A percentile compares a stretch with the other conserved stretches of the same genome.
phyloP scores from a whole-genome alignment of 2,113 vertebrate genomes.

The Neolamprologus brichardi region DNA sequence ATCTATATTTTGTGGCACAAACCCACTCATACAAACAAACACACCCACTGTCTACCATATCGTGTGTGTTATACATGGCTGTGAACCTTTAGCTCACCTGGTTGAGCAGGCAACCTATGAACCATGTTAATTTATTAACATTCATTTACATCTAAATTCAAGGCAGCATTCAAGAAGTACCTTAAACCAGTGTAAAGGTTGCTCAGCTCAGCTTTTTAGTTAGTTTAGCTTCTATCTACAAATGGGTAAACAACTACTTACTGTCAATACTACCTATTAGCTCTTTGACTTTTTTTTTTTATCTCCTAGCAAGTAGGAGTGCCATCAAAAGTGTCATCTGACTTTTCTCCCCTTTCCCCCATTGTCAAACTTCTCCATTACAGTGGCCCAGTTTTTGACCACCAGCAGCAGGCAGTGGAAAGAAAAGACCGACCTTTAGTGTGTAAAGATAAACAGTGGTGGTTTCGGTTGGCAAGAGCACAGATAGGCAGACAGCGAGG shows the following conservation, averaged over 20 bases:
- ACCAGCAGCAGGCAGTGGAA: conserved; percentile 36
- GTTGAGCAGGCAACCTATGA: not conserved
- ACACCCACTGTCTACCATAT: not conserved
- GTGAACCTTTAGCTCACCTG: not conserved
- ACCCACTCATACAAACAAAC: not conserved
- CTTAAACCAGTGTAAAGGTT: not conserved
- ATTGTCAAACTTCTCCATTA: not conserved
- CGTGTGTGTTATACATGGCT: not conserved
- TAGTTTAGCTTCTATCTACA: not conserved
- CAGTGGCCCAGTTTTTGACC: not conserved
- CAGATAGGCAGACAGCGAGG: conserved; percentile 3
- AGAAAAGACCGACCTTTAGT: conserved; percentile 20
- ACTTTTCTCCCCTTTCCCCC: not conserved
- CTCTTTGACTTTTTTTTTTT: not conserved
- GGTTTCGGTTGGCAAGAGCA: conserved; percentile 33
- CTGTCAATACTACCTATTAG: not conserved
- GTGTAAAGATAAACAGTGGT: conserved; percentile 40
- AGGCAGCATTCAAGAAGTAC: not conserved
- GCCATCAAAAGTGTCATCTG: not conserved
- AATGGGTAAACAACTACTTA: not conserved
- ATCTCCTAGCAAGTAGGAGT: not conserved
- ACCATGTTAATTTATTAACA: not conserved
- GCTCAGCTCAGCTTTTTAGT: not conserved
- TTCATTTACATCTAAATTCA: not conserved
- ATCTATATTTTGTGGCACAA: not conserved